Percentiles rank a stretch among this genome's conserved stretches.
Evolutionary conservation across 2,888 invertebrate genomes (phyloP).

Genomic region (Gonocerus acuteangulatus): DNA sequence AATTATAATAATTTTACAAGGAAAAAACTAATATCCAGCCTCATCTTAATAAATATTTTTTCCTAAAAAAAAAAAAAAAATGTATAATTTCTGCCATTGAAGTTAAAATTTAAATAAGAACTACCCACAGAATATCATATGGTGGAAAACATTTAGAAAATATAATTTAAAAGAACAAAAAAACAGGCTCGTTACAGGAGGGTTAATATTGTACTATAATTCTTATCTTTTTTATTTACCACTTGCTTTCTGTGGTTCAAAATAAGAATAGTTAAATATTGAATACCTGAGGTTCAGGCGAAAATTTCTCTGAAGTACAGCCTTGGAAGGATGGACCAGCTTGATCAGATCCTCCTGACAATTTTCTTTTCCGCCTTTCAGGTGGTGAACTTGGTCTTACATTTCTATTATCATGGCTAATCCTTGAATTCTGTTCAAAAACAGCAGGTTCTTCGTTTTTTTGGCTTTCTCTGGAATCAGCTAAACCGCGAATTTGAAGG

Average conservation of each 20-base stretch:
- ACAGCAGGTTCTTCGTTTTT: constrained; percentile 38
- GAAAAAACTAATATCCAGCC: too few species aligned
- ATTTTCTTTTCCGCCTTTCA: constrained; percentile 58
- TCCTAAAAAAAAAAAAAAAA: too few species aligned
- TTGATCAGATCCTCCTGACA: constrained; percentile 50
- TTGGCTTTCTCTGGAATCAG: constrained; percentile 52
- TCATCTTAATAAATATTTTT: too few species aligned
- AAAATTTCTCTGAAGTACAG: constrained; percentile 44
- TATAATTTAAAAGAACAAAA: too few species aligned
- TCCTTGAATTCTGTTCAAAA: constrained; percentile 23
- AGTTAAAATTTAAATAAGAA: too few species aligned
- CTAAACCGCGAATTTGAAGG: constrained; percentile 79
- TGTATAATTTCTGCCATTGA: too few species aligned
- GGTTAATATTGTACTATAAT: too few species aligned
- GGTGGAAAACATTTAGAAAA: too few species aligned
- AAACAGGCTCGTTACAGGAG: too few species aligned
- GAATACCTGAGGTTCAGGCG: constrained; percentile 35
- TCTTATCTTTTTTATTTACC: too few species aligned
- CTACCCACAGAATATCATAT: too few species aligned
- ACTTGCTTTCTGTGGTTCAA: neutral
- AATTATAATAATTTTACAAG: too few species aligned
- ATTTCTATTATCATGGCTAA: constrained; percentile 13
- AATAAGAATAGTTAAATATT: neutral
- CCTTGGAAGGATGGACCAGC: constrained; percentile 31
- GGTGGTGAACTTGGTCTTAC: constrained; percentile 42